Percentiles rank a stretch among this genome's conserved stretches.
phyloP scores from a whole-genome alignment of 1,140 invertebrate genomes.

The Cotesia vestalis region DNA sequence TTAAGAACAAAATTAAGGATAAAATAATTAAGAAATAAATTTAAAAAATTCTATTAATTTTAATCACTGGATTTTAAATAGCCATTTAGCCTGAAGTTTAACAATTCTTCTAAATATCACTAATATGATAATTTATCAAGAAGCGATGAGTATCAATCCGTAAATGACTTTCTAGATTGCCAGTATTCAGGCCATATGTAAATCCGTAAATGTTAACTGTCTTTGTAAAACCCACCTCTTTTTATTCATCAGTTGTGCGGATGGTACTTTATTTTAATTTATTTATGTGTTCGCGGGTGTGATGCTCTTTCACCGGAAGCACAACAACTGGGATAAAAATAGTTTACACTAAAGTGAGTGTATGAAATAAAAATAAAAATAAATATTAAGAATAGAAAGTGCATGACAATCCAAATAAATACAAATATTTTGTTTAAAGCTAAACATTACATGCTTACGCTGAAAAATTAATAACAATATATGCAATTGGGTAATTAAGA shows the following conservation, averaged over 20 bases:
- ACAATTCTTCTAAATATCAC: no score
- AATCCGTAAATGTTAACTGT: neutral
- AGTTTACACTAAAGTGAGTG: neutral
- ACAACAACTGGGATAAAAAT: conserved; percentile 15
- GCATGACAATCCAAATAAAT: neutral
- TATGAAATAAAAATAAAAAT: neutral
- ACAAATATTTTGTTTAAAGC: neutral
- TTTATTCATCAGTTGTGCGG: neutral
- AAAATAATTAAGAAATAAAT: no score
- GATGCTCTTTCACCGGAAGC: conserved; percentile 13
- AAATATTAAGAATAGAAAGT: neutral
- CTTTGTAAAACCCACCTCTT: neutral
- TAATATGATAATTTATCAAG: no score
- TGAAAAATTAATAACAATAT: neutral
- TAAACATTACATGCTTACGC: neutral
- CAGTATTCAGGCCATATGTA: conserved; percentile 24
- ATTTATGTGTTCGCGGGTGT: neutral
- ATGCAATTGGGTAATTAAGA: neutral
- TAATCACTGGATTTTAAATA: no score
- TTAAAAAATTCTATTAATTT: no score
- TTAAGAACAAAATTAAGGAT: no score
- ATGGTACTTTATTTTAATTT: neutral
- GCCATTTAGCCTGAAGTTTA: no score
- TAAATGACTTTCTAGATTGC: conserved; percentile 21
- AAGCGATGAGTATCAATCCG: conserved; percentile 14